These are phyloP conservation scores for Oedothorax gibbosus DNA, from an alignment of 1,140 invertebrate species.

Conservation along the genomic window DNA sequence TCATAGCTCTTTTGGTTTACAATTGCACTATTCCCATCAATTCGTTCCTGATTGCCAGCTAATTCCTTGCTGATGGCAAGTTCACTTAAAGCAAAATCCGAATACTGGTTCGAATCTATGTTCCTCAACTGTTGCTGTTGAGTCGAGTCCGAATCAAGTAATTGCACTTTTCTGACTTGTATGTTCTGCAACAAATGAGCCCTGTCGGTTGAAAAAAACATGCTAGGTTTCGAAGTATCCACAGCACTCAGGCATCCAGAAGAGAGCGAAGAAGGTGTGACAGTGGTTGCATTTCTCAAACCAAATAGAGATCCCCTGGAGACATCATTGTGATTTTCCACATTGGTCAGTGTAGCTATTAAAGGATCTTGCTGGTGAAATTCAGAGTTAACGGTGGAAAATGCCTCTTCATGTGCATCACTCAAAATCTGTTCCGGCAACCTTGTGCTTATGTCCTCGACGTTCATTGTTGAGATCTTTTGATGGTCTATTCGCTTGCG, in stretches of 20 bases:
- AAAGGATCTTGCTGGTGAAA: conserved; percentile 25
- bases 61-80: conserved; percentile 3
- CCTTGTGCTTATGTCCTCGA: conserved; percentile 20
- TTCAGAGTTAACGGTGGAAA: conserved; percentile 15
- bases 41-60: too few species aligned
- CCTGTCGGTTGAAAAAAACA: not conserved
- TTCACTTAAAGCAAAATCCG: conserved; percentile 27
- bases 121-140: not conserved
- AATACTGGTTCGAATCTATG: conserved; percentile 7
- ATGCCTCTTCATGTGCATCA: conserved; percentile 35
- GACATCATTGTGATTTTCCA: conserved; percentile 1
- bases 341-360: not conserved
- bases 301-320: conserved; percentile 23
- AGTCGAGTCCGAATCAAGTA: not conserved
- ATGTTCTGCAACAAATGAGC: conserved; percentile 29
- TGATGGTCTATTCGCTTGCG: conserved; percentile 24
- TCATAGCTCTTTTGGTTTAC: conserved; percentile 21
- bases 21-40: too few species aligned
- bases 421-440: conserved; percentile 51
- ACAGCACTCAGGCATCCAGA: conserved; percentile 53
- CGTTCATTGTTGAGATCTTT: not conserved
- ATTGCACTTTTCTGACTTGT: conserved; percentile 38
- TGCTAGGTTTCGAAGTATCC: conserved; percentile 13
- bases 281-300: conserved; percentile 48
- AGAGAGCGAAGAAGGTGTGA: conserved; percentile 48